Conservation (phyloP, 2,113 vertebrate species). For the Raja brachyura region DNA sequence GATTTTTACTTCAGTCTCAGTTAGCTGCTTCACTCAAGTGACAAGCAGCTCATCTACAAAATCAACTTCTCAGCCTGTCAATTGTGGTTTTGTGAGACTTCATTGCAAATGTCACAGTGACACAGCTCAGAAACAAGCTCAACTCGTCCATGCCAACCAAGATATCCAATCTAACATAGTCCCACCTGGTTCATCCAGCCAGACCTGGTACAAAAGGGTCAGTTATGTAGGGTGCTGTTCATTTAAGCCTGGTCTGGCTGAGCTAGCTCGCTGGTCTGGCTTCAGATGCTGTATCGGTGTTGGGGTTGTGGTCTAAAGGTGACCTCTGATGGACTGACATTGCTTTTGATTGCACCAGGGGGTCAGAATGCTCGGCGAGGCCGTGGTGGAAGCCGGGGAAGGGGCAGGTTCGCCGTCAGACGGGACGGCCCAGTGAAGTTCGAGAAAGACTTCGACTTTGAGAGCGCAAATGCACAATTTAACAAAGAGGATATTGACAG, state of each 20-base stretch:
- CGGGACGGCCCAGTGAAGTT: slow-evolving; percentile 93
- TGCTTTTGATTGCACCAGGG: slow-evolving; percentile 46
- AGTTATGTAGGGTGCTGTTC: no score
- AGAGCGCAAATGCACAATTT: slow-evolving; percentile 94
- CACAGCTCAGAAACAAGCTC: no score
- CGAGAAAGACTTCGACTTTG: slow-evolving; percentile 98
- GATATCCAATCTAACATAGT: no score
- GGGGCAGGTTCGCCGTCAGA: slow-evolving; percentile 77
- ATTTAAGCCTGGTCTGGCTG: no score
- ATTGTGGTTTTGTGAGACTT: no score
- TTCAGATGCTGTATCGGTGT: no score
- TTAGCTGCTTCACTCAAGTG: not conserved
- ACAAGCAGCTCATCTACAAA: not conserved
- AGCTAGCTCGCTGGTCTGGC: no score
- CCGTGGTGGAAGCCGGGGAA: slow-evolving; percentile 79
- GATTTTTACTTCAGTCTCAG: not conserved
- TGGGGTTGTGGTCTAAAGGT: no score
- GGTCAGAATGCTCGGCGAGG: slow-evolving; percentile 66
- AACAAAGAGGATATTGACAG: slow-evolving; percentile 97
- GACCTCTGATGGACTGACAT: not conserved
- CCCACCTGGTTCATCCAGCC: no score
- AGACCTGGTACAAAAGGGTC: no score
- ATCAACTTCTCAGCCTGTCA: not conserved
- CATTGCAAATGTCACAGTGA: no score
- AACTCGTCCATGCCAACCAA: no score